Evolutionary conservation across 2,113 vertebrate species (phyloP), one percentile per base, ranked within the genome.

Genomic region (Boleophthalmus pectinirostris): DNA sequence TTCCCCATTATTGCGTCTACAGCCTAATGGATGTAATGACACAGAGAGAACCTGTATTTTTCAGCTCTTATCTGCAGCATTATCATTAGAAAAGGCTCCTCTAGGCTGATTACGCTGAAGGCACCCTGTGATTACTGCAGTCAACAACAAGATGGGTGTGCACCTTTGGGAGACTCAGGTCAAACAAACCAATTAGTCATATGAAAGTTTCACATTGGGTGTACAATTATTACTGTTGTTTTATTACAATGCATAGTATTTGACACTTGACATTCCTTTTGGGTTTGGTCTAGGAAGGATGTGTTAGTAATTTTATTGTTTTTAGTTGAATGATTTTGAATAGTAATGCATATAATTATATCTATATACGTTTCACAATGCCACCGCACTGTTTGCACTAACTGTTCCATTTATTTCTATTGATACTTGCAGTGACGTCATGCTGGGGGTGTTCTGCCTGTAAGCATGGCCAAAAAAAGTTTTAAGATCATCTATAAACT

Each of bases 21-120:
- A 70, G 69, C 61, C 69, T 82, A 80, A 84, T 84, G 57, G 68
- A 72, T 73, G 25, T 78, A 83, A 87, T 85, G 78, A 71, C 47
- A 73, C 57, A 66, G 67, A 43, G 61, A 69, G 78, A 83, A 78
- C 82, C 45, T 69, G 68, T 71, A 65, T 64, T 74, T 82, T 67
- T 46, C 53, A 69, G 66, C 53, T 78, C 69, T 85, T 85, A 72
- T 81, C 69, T 76, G 18, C 68, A 38, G 16, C 63, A 75, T 87
- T 79, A 82, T 75, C 63, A 81, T 85, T 66, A 82, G 57, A 82
- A 76, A 53, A 74, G 25, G 25, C 18, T 38, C 33, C 73, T 49
- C 65, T 49, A 43, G 21, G 61, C 35, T 85, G 66, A 81, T 73
- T 74, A 71, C 57, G 24, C 72, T 45, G n/a, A 58, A 25, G 45